Evolutionary conservation across 1,140 invertebrate genomes (phyloP).

Genomic region (Nasonia longicornis): DNA sequence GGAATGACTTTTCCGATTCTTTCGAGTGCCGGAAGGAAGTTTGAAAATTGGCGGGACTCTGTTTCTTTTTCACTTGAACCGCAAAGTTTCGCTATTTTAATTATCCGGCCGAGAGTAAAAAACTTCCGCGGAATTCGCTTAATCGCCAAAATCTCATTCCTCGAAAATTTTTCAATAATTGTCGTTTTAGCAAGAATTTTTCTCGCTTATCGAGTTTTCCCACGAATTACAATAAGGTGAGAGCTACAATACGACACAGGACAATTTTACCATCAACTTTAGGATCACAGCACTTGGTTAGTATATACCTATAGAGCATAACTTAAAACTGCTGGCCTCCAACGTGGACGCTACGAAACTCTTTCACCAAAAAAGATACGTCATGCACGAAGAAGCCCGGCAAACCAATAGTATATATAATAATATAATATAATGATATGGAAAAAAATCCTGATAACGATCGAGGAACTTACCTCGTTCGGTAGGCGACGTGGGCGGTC

Average conservation of each 20-base stretch:
- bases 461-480: constrained; percentile 32
- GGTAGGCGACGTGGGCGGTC: constrained; percentile 71
- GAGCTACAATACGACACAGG: no score
- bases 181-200: neutral
- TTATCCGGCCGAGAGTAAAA: neutral
- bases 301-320: no score
- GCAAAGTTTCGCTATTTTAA: constrained; percentile 1
- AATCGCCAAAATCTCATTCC: neutral
- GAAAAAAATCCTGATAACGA: neutral
- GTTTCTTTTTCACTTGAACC: neutral
- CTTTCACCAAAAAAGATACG: neutral
- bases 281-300: no score
- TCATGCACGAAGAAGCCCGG: no score
- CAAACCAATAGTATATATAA: no score
- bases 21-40: constrained; percentile 7
- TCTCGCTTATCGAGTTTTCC: no score
- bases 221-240: no score
- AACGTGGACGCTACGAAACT: neutral
- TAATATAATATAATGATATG: no score
- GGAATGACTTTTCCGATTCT: constrained; percentile 8
- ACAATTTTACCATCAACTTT: no score
- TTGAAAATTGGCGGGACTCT: constrained; percentile 14
- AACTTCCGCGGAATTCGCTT: neutral
- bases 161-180: neutral
- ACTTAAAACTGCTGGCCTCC: no score